These are phyloP conservation scores for Drosophila kikkawai DNA, from an alignment of 1,140 invertebrate species.

Conservation along the genomic window DNA sequence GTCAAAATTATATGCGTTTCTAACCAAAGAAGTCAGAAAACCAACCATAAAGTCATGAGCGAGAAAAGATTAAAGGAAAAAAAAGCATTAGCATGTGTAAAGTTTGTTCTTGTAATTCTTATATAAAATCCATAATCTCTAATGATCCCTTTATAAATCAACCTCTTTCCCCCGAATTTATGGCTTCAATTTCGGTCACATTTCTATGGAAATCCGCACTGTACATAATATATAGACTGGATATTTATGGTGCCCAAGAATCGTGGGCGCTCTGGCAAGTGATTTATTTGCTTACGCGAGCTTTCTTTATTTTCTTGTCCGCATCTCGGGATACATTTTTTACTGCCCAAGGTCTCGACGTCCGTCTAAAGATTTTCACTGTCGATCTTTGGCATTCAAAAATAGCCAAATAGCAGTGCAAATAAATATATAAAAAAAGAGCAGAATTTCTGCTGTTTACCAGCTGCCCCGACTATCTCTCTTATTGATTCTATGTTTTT, in stretches of 20 bases:
- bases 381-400: slow-evolving; percentile 79
- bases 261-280: slow-evolving; percentile 50
- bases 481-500: slow-evolving; percentile 56
- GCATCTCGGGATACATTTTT: slow-evolving; percentile 24
- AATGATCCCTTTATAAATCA: slow-evolving; percentile 1
- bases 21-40: no score
- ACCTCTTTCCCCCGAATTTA: background rate
- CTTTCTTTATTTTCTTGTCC: slow-evolving; percentile 45
- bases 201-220: background rate
- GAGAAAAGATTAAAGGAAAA: no score
- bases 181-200: background rate
- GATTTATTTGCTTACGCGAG: slow-evolving; percentile 76
- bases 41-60: no score
- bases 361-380: slow-evolving; percentile 57
- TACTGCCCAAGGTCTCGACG: slow-evolving; percentile 67
- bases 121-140: background rate
- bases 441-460: slow-evolving; percentile 49
- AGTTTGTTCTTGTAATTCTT: background rate
- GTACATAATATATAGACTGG: slow-evolving; percentile 14
- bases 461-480: slow-evolving; percentile 63
- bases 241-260: slow-evolving; percentile 42
- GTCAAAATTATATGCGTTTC: background rate
- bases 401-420: slow-evolving; percentile 49
- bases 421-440: slow-evolving; percentile 11
- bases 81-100: background rate